These are phyloP conservation scores for Erethizon dorsatum DNA, from an alignment of 2,797 vertebrate genomes.

Conservation along the genomic window DNA sequence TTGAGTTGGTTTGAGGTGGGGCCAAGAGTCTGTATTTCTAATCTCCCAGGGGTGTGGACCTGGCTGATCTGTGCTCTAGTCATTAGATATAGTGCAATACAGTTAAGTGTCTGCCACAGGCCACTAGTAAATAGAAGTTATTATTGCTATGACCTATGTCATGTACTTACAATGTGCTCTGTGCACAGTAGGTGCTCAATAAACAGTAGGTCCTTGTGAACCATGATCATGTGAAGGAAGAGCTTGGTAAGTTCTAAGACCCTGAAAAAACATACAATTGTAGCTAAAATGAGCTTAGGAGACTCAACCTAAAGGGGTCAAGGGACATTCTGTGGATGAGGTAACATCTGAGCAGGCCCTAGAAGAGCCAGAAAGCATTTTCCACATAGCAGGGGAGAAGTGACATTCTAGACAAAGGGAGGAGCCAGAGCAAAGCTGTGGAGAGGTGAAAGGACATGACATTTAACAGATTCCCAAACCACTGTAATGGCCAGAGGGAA, in stretches of 20 bases:
- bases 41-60: background rate
- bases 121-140: background rate
- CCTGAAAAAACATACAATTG: background rate
- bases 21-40: background rate
- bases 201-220: background rate
- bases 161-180: background rate
- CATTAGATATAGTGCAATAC: background rate
- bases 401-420: background rate
- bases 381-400: background rate
- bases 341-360: background rate
- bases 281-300: background rate
- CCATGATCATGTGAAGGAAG: background rate
- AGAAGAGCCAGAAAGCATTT: background rate
- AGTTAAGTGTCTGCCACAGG: background rate
- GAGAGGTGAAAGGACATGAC: background rate
- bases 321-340: background rate
- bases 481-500: background rate
- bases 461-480: background rate
- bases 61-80: background rate
- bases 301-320: background rate
- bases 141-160: background rate
- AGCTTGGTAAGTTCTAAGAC: background rate
- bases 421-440: background rate
- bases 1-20: accelerated
- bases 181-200: background rate